A percentile compares a stretch with the other conserved stretches of the same genome.
Conservation (phyloP, 2,113 vertebrate species). For the Podarcis muralis region DNA sequence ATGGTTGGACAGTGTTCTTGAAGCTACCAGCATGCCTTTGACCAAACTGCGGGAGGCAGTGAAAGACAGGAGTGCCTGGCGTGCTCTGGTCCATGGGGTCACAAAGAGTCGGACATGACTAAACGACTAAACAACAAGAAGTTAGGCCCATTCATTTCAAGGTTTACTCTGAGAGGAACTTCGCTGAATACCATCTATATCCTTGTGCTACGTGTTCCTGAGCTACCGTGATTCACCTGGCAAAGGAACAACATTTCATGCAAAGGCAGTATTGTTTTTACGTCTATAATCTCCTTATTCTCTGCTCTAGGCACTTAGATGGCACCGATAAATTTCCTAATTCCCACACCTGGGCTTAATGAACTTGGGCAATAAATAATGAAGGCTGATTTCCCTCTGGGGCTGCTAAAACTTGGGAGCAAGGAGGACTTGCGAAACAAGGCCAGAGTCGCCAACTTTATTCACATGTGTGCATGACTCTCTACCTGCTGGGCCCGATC, state of each 20-base stretch:
- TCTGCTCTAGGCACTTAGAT: neutral
- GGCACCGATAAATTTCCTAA: neutral
- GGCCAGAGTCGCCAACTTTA: neutral
- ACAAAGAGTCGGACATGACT: no score
- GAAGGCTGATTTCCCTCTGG: neutral
- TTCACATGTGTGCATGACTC: fast-evolving
- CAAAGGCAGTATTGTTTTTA: neutral
- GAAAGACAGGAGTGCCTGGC: no score
- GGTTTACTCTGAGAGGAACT: no score
- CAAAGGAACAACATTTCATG: neutral
- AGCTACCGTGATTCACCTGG: neutral
- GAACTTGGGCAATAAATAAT: fast-evolving
- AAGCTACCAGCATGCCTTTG: no score
- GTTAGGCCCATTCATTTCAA: no score
- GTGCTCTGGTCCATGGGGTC: no score
- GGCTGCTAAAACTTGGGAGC: fast-evolving
- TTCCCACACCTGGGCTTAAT: neutral
- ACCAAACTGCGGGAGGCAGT: no score
- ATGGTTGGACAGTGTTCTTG: no score
- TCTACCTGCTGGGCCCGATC: fast-evolving
- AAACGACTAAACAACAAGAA: no score
- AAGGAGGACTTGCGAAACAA: neutral
- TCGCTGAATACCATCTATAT: no score
- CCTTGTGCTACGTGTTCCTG: neutral
- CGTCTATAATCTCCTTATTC: neutral